Percentiles rank a stretch among this genome's conserved stretches.
Conservation (phyloP, 2,113 vertebrate species). For the Arenaria interpres region DNA sequence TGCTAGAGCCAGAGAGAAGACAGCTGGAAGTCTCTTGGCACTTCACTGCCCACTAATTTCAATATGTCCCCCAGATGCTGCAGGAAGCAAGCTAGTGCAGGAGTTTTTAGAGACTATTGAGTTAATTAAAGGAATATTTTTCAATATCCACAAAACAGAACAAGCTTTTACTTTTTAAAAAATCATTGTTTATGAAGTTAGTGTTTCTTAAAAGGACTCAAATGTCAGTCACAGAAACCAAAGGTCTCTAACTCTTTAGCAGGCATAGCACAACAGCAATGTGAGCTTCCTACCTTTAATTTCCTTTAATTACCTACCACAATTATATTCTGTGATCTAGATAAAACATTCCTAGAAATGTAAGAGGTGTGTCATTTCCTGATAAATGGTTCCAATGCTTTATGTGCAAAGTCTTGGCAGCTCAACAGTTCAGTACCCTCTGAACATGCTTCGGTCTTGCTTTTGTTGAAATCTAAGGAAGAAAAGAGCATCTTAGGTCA, state of each 20-base stretch:
- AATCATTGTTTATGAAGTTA: not conserved
- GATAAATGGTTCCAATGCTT: not conserved
- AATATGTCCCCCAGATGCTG: not conserved
- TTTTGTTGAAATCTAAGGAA: not conserved
- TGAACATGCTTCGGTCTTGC: not conserved
- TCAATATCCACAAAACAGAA: not conserved
- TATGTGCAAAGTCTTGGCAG: not conserved
- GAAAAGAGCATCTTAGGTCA: not conserved
- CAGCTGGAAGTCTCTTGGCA: not conserved
- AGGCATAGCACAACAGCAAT: not conserved
- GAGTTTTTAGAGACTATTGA: not conserved
- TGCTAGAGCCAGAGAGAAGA: not conserved
- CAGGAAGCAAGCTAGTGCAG: not conserved
- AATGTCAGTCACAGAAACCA: not conserved
- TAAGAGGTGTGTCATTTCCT: not conserved
- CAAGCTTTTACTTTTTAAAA: not conserved
- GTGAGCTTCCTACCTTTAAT: not conserved
- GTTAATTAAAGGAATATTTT: not conserved
- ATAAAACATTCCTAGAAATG: not conserved
- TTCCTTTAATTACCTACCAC: too few species aligned
- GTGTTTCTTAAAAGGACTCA: not conserved
- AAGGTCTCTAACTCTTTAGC: not conserved
- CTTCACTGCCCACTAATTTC: not conserved
- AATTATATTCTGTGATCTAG: not conserved
- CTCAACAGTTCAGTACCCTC: not conserved